Evolutionary conservation across 2,797 vertebrate genomes (phyloP), one percentile per base, ranked within the genome.

Genomic region (Eulemur coronatus): DNA sequence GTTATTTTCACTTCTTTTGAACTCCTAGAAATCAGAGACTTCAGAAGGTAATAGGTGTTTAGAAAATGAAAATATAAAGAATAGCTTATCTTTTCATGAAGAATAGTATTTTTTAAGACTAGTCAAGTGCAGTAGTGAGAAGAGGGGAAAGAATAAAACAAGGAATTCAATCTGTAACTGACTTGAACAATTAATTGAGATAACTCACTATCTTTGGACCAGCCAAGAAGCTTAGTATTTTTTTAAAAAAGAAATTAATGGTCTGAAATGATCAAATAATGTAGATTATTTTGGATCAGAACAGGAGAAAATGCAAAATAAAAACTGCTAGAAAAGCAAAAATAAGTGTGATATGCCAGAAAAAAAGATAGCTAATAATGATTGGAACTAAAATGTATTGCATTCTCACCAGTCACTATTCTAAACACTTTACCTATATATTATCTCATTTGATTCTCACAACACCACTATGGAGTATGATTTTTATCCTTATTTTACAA

Each of bases 401-500:
- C 59, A 9, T 33, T 46, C 33, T 82, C 82, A 11, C 22, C 35
- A 84, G 30, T 67, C 50, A 73, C 48, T 73, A 12, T 41, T 81
- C 43, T 65, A 92, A 92, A 55, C 92, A 69, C n/a, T 61, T 95
- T 41, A 20, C 26, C 41, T 55, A 92, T 86, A 30, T 90, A 63
- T 89, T 73, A 73, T 46, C 38, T 95, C 85, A 65, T n/a, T 92
- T 78, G 92, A 82, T 96, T 89, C 69, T 78, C 14, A 70, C 28
- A 84, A 85, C 65, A 80, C 89, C 50, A 80, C 22, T 90, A 17
- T n/a, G 9, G 76, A 59, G n/a, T 59, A 80, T 38, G 17, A 61
- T 88, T 69, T 52, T 86, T 84, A 38, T 35, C 22, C 17, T 12
- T 73, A 33, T 50, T 91, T 82, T 89, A 8, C 46, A 84, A 46